Conservation (phyloP, 2,888 invertebrate genomes). For the Desoria tigrina region DNA sequence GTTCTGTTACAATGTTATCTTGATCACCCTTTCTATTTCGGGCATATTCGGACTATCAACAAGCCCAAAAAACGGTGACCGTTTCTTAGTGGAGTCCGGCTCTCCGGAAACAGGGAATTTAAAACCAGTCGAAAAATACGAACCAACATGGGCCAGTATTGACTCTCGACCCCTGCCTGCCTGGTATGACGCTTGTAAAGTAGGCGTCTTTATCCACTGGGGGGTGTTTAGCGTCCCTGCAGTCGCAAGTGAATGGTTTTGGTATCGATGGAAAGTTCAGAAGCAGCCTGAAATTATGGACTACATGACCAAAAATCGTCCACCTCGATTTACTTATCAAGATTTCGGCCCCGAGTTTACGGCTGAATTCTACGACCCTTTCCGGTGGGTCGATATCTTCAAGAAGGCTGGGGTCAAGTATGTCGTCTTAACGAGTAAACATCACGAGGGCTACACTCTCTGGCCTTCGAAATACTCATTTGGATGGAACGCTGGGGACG, state of each 20-base stretch:
- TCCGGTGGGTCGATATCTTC: slow-evolving; percentile 80
- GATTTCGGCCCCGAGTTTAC: slow-evolving; percentile 84
- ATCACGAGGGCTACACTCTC: slow-evolving; percentile 81
- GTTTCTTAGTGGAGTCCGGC: too few species aligned
- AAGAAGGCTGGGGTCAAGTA: slow-evolving; percentile 81
- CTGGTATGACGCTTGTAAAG: slow-evolving; percentile 88
- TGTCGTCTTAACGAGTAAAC: slow-evolving; percentile 81
- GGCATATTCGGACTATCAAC: too few species aligned
- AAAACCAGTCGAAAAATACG: slow-evolving; percentile 57
- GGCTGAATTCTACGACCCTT: slow-evolving; percentile 83
- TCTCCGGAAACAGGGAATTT: too few species aligned
- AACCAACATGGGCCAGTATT: slow-evolving; percentile 79
- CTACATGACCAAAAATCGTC: slow-evolving; percentile 81
- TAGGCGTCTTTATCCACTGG: slow-evolving; percentile 92
- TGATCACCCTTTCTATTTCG: too few species aligned
- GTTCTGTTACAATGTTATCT: too few species aligned
- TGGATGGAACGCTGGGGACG: slow-evolving; percentile 79
- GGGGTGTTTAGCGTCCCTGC: slow-evolving; percentile 89
- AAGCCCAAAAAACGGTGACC: too few species aligned
- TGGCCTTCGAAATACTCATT: slow-evolving; percentile 82
- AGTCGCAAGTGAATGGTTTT: slow-evolving; percentile 88
- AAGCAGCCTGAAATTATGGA: slow-evolving; percentile 65
- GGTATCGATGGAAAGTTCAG: slow-evolving; percentile 63
- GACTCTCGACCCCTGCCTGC: slow-evolving; percentile 78
- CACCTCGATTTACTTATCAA: slow-evolving; percentile 76